phyloP scores from a whole-genome alignment of 2,113 vertebrate genomes.

The Procavia capensis region DNA sequence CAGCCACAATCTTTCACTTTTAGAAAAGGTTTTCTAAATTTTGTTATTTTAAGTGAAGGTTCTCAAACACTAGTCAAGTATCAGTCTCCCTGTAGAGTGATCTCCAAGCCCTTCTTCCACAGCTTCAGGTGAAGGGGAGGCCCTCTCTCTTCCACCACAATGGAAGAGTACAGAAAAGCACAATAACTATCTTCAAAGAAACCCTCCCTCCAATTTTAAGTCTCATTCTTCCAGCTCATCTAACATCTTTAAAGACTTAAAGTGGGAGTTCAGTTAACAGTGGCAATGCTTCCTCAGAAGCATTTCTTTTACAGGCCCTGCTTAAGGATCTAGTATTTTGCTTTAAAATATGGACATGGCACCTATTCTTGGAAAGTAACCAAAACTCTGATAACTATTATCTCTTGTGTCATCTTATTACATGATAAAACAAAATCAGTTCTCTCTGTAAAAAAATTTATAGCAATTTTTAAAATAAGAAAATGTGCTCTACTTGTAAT shows the following conservation, averaged over 20 bases:
- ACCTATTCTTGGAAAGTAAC: neutral
- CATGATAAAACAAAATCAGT: neutral
- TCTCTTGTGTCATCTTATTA: neutral
- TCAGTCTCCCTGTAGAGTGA: neutral
- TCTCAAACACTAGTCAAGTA: neutral
- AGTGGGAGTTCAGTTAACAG: neutral
- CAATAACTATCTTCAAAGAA: neutral
- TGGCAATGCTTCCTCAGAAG: neutral
- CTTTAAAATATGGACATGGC: too few species aligned
- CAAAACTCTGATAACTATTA: neutral
- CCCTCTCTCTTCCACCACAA: neutral
- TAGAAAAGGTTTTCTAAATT: neutral
- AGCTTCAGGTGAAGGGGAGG: neutral
- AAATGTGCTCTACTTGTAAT: neutral
- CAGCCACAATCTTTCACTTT: neutral
- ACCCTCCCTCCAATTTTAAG: neutral
- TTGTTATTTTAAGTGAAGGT: neutral
- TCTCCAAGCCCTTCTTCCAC: neutral
- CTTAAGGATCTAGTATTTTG: neutral
- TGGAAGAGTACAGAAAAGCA: neutral
- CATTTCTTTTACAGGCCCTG: neutral
- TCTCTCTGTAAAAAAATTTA: neutral
- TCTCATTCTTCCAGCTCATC: neutral
- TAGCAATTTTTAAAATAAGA: neutral
- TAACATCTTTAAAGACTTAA: neutral